Percentiles rank a stretch among this genome's conserved stretches.
phyloP scores from a whole-genome alignment of 2,888 invertebrate species.

The Caenorhabditis sp. region DNA sequence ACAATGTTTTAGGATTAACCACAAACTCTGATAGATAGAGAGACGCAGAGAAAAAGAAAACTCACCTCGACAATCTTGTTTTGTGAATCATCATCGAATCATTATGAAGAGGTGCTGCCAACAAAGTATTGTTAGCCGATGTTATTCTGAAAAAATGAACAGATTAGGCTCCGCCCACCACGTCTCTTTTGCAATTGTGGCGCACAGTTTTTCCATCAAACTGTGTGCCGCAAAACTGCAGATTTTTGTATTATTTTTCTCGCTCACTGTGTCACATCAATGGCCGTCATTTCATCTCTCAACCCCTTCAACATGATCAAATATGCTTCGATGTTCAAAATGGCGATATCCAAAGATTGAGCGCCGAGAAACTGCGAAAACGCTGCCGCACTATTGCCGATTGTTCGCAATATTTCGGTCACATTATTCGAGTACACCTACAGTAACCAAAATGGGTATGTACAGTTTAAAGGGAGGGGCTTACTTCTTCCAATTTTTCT shows the following conservation, averaged over 20 bases:
- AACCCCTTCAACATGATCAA: neutral
- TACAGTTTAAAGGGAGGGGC: neutral
- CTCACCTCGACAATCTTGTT: slow-evolving; percentile 15
- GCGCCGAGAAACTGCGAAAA: neutral
- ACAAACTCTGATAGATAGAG: too few relatives aligned
- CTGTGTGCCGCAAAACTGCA: too few relatives aligned
- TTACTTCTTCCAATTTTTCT: neutral
- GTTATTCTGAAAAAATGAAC: too few relatives aligned
- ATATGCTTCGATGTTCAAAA: neutral
- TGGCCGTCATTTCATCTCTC: neutral
- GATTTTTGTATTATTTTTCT: too few relatives aligned
- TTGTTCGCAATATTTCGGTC: neutral
- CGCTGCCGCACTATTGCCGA: neutral
- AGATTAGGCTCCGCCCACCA: too few relatives aligned
- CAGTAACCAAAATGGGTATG: neutral
- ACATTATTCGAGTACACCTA: neutral
- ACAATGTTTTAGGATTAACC: too few relatives aligned
- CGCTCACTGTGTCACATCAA: neutral
- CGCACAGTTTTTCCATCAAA: too few relatives aligned
- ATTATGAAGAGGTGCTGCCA: slow-evolving; percentile 12
- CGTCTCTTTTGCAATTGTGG: too few relatives aligned
- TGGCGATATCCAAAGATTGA: neutral
- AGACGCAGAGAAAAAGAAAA: too few relatives aligned
- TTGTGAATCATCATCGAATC: slow-evolving; percentile 31
- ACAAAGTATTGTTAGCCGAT: too few relatives aligned